Evolutionary conservation across 2,888 invertebrate genomes (phyloP), one percentile per base, ranked within the genome.

Genomic region (Timema podura): DNA sequence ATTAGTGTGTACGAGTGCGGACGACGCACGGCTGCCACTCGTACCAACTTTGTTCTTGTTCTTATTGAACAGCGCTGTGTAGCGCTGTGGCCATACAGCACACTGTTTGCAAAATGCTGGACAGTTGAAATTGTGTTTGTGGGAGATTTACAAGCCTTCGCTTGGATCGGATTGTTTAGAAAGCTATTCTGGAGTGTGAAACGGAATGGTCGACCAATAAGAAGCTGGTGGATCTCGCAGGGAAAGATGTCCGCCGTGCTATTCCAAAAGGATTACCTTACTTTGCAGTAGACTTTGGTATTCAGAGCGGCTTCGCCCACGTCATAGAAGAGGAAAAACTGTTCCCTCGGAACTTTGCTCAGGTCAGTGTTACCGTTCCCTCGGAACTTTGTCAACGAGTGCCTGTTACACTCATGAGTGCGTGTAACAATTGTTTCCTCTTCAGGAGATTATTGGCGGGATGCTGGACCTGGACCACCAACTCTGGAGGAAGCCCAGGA

Each of bases 191-290:
- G 77, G 98, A 99, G 80, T 95, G 94, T 74, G 98, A 97, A 82
- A 87, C 88, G 16, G 97, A 98, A 82, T 99, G 98, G 97, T 87
- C 94, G 6, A 90, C 91, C 77, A 99, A 99, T 80, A 96, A 95
- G 79, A 98, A 98, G 84, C 79, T 96, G 49, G 86, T 95, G 1
- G 88, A 91, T 67, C 81, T 95, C 6, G 83, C 83, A 9, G 80
- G 86, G 0, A 91, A 89, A 78, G 88, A 91, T 79, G 85, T 98
- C 44, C 86, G 95, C 59, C 87, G 87, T 78, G 88, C 92, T 13
- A 83, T 99, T 73, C 99, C 98, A 0, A 95, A 93, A 81, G 96
- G 95, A 0, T 86, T 99, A 74, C 93, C 98, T 0, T 99, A 98
- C 80, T 96, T 99, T 81, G 89, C 91, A 83, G 92, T 99, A 0